Percentiles rank a stretch among this genome's conserved stretches.
phyloP scores from a whole-genome alignment of 1,140 invertebrate species.

The Cydia strobilella region DNA sequence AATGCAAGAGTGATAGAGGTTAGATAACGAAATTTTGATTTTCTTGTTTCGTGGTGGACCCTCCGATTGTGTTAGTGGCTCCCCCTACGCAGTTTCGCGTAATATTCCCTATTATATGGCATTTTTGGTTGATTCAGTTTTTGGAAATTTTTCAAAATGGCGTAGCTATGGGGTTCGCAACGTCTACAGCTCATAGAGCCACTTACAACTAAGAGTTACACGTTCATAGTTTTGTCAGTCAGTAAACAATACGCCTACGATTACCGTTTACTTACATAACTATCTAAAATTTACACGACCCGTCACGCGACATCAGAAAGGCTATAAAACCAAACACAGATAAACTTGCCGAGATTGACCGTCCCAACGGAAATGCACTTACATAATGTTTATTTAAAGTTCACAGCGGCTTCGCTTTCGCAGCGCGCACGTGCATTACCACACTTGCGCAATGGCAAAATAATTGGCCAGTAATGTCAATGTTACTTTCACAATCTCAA shows the following conservation, averaged over 20 bases:
- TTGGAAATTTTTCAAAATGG: too few species aligned
- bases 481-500: conserved; percentile 75
- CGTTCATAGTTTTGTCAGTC: neutral
- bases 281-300: conserved; percentile 23
- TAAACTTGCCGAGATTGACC: conserved; percentile 26
- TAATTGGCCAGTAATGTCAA: conserved; percentile 76
- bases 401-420: conserved; percentile 61
- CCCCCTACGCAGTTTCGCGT: too few species aligned
- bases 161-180: too few species aligned
- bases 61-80: too few species aligned
- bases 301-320: conserved; percentile 3
- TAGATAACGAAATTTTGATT: too few species aligned
- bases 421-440: conserved; percentile 43
- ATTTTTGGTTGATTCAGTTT: too few species aligned
- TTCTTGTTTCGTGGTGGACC: too few species aligned
- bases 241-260: conserved; percentile 29
- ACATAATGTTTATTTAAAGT: conserved; percentile 66
- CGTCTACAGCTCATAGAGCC: too few species aligned
- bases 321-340: conserved; percentile 21
- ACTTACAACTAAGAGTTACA: too few species aligned
- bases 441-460: conserved; percentile 59
- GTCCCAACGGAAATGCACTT: conserved; percentile 62
- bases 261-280: conserved; percentile 26
- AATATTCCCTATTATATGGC: too few species aligned
- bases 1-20: too few species aligned